These are phyloP conservation scores for Melanchra persicariae DNA, from an alignment of 2,888 invertebrate genomes.

Conservation along the genomic window DNA sequence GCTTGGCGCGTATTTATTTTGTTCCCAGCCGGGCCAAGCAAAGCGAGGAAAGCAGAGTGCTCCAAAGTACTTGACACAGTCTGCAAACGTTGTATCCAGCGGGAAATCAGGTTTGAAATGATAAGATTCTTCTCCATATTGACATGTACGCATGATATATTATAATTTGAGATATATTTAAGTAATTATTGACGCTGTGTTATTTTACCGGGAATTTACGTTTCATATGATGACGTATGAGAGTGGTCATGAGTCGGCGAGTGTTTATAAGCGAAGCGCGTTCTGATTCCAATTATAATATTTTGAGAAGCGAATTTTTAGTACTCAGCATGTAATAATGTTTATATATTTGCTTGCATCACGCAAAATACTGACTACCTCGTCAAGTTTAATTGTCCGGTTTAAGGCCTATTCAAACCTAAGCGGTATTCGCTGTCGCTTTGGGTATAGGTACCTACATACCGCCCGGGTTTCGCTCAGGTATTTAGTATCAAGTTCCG, in stretches of 20 bases:
- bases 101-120: constrained; percentile 83
- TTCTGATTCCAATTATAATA: constrained; percentile 52
- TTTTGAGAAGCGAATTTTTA: constrained; percentile 70
- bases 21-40: constrained; percentile 86
- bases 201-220: constrained; percentile 42
- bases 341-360: constrained; percentile 57
- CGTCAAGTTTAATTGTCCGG: constrained; percentile 10
- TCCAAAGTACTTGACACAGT: constrained; percentile 69
- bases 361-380: constrained; percentile 37
- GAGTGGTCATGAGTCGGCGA: constrained; percentile 62
- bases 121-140: constrained; percentile 72
- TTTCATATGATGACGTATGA: constrained; percentile 49
- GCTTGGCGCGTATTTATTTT: constrained; percentile 87
- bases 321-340: constrained; percentile 53
- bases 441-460: too few relatives aligned
- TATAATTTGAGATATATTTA: constrained; percentile 59
- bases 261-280: constrained; percentile 65
- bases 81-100: constrained; percentile 81
- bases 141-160: constrained; percentile 76
- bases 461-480: too few relatives aligned
- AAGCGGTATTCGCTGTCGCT: too few relatives aligned
- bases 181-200: constrained; percentile 52
- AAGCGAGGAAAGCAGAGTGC: constrained; percentile 77
- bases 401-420: too few relatives aligned
- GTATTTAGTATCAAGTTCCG: too few relatives aligned